These are phyloP conservation scores for Lota lota DNA, from an alignment of 2,113 vertebrate species.

Conservation along the genomic window DNA sequence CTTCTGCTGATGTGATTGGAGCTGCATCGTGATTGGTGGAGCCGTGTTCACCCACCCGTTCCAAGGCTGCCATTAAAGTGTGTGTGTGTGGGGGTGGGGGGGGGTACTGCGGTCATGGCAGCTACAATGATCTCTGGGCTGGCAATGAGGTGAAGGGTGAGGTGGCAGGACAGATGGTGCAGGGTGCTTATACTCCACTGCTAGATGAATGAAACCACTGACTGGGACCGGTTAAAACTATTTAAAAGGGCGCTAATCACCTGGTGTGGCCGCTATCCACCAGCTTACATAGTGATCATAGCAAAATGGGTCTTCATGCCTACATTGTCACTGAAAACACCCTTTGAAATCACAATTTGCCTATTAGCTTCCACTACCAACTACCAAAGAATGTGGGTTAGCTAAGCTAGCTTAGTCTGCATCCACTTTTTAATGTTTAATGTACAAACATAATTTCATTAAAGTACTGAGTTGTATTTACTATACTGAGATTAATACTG, in stretches of 20 bases:
- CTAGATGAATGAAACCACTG: slow-evolving; percentile 41
- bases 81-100: slow-evolving; percentile 74
- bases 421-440: too few relatives aligned
- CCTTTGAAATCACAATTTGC: too few relatives aligned
- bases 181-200: slow-evolving; percentile 35
- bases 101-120: slow-evolving; percentile 32
- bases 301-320: too few relatives aligned
- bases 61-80: slow-evolving; percentile 74
- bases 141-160: slow-evolving; percentile 28
- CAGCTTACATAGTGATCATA: too few relatives aligned
- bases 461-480: too few relatives aligned
- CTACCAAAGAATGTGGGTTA: too few relatives aligned
- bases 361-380: too few relatives aligned
- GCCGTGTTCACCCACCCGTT: slow-evolving; percentile 78
- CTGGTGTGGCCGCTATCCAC: too few relatives aligned
- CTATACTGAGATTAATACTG: too few relatives aligned
- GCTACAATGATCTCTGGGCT: slow-evolving; percentile 56
- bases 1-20: slow-evolving; percentile 84
- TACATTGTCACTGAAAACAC: too few relatives aligned
- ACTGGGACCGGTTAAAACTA: slow-evolving; percentile 38
- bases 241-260: slow-evolving; percentile 2
- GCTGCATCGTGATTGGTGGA: slow-evolving; percentile 86
- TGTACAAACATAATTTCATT: too few relatives aligned
- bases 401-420: too few relatives aligned
- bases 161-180: background rate